These are phyloP conservation scores for Rallus crepitans DNA, from an alignment of 2,797 vertebrate genomes.

Conservation along the genomic window DNA sequence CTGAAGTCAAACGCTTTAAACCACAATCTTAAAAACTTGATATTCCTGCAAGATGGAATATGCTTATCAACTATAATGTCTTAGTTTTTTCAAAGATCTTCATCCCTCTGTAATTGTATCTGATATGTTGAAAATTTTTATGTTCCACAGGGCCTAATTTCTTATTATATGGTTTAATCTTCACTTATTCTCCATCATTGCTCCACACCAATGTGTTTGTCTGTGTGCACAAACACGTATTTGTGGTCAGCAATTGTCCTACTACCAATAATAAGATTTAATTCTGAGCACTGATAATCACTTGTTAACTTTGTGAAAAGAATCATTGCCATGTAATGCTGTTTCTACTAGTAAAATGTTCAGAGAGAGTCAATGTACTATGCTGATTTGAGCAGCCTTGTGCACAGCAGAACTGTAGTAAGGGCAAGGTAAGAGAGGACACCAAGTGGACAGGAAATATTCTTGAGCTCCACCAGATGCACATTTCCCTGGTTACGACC, in stretches of 20 bases:
- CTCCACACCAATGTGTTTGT: neutral
- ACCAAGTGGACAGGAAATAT: neutral
- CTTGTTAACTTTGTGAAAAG: neutral
- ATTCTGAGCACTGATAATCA: constrained; percentile 2
- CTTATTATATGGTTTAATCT: neutral
- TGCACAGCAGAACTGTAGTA: neutral
- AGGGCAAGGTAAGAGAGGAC: neutral
- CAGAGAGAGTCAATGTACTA: neutral
- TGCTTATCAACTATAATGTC: constrained; percentile 25
- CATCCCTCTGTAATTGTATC: constrained; percentile 31
- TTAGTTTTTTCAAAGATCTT: constrained; percentile 47
- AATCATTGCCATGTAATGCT: neutral
- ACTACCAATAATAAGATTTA: neutral
- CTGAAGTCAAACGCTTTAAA: constrained; percentile 1
- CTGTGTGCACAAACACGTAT: neutral
- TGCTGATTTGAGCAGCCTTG: neutral
- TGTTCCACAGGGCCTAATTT: constrained; percentile 15
- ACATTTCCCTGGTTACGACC: neutral
- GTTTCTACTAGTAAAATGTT: neutral
- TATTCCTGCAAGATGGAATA: constrained; percentile 14
- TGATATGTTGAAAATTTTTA: constrained; percentile 26
- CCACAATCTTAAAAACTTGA: constrained; percentile 14
- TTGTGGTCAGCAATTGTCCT: neutral
- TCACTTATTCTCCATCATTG: neutral
- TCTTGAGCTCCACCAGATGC: neutral